Base-by-base conservation (phyloP, 1,140 invertebrate species). In the Rhyacophila brunnea region DNA sequence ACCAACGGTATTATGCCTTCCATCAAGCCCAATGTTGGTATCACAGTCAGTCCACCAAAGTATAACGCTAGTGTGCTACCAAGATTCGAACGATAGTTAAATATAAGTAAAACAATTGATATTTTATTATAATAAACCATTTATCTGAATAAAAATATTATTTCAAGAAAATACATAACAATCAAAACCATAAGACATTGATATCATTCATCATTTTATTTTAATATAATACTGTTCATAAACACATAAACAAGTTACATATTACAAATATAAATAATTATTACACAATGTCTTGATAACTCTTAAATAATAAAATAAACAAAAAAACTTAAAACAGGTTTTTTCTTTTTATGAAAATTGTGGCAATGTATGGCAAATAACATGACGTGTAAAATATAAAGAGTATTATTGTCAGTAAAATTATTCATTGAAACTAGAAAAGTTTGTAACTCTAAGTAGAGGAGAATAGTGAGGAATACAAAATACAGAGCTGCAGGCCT, bases 1-100 rank as follows among this genome's bases (percentile, higher is more conserved):
- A 64, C 60, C 35, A 71, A 74, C n/a, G 74, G 71, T 3, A 53
- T 71, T 0, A 20, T 73, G 42, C 76, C 74, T 6, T 66, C 70
- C 0, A 66, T 60, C 0, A 68, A 74, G 36, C 68, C 71, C 0
- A 53, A 67, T 10, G 69, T 75, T 3, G 76, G 76, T 1, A 60
- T 79, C 11, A 70, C 77, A 43, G 67, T 71, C 0, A 66, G 64
- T 18, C 70, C 76, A 0, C 67, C 63, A 20, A 69, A 70, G 1
- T 77, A 65, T 47, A 60, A 67, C 6, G 72, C 70, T 4, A 69
- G 71, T 14, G 74, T 78, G 52, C 50, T 67, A n/a, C 62, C 65
- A 13, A 65, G 69, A 47, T 38, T 52, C 19, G 55, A 58, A 23
- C 14, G 44, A 57, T 36, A 52, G 14, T 57, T 48, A 57, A 42